Evolutionary conservation across 2,113 vertebrate genomes (phyloP).

Genomic region (Paradoxurus hermaphroditus): DNA sequence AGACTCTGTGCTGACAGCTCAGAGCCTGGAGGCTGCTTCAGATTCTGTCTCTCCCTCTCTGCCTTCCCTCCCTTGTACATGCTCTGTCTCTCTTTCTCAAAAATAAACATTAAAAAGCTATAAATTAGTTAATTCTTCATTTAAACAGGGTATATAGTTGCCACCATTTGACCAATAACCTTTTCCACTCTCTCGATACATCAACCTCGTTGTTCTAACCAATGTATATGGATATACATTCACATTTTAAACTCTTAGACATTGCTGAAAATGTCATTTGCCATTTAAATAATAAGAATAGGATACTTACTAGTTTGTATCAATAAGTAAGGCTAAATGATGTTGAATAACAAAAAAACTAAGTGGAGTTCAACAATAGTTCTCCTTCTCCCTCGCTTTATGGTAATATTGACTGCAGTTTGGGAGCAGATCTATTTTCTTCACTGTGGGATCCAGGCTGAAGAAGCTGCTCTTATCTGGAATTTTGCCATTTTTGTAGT

Average conservation of each 20-base stretch:
- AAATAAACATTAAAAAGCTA: not conserved
- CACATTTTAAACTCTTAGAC: not conserved
- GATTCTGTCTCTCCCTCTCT: too few species aligned
- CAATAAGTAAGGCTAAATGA: not conserved
- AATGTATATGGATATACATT: not conserved
- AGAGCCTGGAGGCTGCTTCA: too few species aligned
- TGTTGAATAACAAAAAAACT: not conserved
- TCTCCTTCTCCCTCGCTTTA: not conserved
- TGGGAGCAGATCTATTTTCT: not conserved
- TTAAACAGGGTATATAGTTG: not conserved
- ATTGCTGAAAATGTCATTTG: not conserved
- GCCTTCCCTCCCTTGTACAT: too few species aligned
- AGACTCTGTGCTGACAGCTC: too few species aligned
- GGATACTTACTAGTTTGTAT: not conserved
- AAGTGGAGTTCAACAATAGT: not conserved
- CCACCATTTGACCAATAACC: not conserved
- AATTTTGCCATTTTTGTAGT: not conserved
- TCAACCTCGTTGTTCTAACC: slow-evolving; percentile 21
- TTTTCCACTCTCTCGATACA: slow-evolving; percentile 16
- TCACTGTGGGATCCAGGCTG: not conserved
- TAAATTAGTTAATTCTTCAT: slow-evolving; percentile 12
- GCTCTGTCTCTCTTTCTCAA: too few species aligned
- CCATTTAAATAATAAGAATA: not conserved
- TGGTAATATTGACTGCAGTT: not conserved
- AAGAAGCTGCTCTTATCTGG: not conserved